Percentiles rank a stretch among this genome's conserved stretches.
phyloP scores from a whole-genome alignment of 2,888 invertebrate genomes.

The Netelia fuscicornis region DNA sequence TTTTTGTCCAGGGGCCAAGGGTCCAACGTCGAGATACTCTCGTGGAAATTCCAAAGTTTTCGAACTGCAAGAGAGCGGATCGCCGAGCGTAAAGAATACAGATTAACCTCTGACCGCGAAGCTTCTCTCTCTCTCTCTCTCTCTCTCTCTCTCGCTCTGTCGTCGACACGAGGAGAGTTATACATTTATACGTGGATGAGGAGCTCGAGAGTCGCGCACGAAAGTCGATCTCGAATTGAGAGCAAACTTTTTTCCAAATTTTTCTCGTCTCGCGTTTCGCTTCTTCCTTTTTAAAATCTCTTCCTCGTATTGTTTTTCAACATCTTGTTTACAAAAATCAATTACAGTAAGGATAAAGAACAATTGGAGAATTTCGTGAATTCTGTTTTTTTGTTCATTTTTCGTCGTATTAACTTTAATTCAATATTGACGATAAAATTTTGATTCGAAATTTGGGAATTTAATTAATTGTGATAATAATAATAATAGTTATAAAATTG shows the following conservation, averaged over 20 bases:
- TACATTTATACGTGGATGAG: constrained; percentile 35
- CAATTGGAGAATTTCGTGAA: not conserved
- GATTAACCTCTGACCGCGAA: constrained; percentile 77
- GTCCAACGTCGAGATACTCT: constrained; percentile 31
- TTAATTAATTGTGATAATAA: too few species aligned
- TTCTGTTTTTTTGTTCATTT: not conserved
- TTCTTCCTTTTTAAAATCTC: not conserved
- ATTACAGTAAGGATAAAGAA: not conserved
- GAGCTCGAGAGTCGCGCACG: constrained; percentile 25
- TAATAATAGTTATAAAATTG: too few species aligned
- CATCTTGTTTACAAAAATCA: too few species aligned
- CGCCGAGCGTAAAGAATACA: constrained; percentile 76
- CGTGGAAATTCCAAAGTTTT: constrained; percentile 69
- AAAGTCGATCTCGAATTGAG: constrained; percentile 49
- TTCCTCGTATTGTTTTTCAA: not conserved
- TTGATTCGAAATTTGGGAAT: too few species aligned
- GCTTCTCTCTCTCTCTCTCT: constrained; percentile 49
- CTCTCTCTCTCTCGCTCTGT: constrained; percentile 49
- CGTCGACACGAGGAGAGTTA: not conserved
- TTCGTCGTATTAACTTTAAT: not conserved
- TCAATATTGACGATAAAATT: not conserved
- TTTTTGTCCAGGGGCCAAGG: not conserved
- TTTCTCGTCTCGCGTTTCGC: not conserved
- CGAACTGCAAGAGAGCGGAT: constrained; percentile 64
- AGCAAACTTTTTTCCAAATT: constrained; percentile 45